Conservation (phyloP, 2,888 invertebrate species). For the Flexamia atlantica region DNA sequence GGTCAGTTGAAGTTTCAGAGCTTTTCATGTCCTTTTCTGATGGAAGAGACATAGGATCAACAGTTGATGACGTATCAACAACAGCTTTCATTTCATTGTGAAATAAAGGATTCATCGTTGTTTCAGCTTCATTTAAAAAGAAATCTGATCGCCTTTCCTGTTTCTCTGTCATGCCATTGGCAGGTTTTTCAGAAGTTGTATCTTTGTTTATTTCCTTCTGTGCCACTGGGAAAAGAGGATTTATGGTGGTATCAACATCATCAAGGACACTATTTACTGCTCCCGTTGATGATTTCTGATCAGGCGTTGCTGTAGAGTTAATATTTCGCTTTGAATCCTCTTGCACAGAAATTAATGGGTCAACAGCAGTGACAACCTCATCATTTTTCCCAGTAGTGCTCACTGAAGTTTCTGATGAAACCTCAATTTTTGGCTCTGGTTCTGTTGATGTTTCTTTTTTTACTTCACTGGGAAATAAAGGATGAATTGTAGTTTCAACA, state of each 20-base stretch:
- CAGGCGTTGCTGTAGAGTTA: background rate
- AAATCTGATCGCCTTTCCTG: slow-evolving; percentile 9
- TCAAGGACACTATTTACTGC: background rate
- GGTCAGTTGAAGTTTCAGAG: background rate
- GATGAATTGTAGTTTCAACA: slow-evolving; percentile 27
- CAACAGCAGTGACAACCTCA: slow-evolving; percentile 22
- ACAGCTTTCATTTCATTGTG: slow-evolving; percentile 19
- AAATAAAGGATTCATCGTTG: slow-evolving; percentile 56
- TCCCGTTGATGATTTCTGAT: background rate
- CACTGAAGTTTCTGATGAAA: background rate
- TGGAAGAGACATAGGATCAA: background rate
- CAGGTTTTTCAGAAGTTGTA: slow-evolving; percentile 15
- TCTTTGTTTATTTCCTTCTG: background rate
- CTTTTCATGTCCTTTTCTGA: background rate
- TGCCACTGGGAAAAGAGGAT: slow-evolving; percentile 14
- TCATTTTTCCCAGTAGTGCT: slow-evolving; percentile 23
- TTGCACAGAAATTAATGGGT: slow-evolving; percentile 23
- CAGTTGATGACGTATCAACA: background rate
- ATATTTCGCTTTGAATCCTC: background rate
- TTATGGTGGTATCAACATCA: background rate
- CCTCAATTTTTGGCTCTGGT: background rate
- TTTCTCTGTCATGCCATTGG: background rate
- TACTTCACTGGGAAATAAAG: slow-evolving; percentile 26
- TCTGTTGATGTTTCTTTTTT: slow-evolving; percentile 32
- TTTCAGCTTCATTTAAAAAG: slow-evolving; percentile 54